Conservation (phyloP, 2,113 vertebrate species). For the Thunnus thynnus region DNA sequence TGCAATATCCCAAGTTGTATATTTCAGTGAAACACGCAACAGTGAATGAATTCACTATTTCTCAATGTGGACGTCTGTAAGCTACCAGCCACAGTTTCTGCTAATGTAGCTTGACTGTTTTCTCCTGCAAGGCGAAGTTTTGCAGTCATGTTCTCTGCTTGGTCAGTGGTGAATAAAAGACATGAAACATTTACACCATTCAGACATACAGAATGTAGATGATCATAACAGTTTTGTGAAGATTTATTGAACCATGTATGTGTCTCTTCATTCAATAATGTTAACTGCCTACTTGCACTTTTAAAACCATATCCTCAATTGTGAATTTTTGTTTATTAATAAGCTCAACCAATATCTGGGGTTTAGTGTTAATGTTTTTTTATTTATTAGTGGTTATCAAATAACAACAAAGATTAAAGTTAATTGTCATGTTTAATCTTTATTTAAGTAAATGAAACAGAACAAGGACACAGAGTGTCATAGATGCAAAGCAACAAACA, state of each 20-base stretch:
- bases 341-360: too few relatives aligned
- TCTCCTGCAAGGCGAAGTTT: slow-evolving; percentile 14
- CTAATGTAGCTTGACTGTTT: slow-evolving; percentile 30
- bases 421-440: too few relatives aligned
- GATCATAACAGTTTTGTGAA: not conserved
- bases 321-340: too few relatives aligned
- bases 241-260: not conserved
- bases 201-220: not conserved
- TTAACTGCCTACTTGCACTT: not conserved
- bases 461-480: too few relatives aligned
- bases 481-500: too few relatives aligned
- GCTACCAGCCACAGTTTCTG: slow-evolving; percentile 34
- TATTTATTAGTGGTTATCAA: too few relatives aligned
- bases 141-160: slow-evolving; percentile 22
- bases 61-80: slow-evolving; percentile 18
- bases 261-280: not conserved
- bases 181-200: not conserved
- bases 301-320: not conserved
- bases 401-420: too few relatives aligned
- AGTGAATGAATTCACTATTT: slow-evolving; percentile 18
- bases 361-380: too few relatives aligned
- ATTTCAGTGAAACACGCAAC: slow-evolving; percentile 18
- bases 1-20: slow-evolving; percentile 30
- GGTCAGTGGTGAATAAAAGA: slow-evolving; percentile 9
- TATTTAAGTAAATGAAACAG: too few relatives aligned